A percentile compares a stretch with the other conserved stretches of the same genome.
phyloP scores from a whole-genome alignment of 2,797 vertebrate species.

The Sebastiscus tertius region DNA sequence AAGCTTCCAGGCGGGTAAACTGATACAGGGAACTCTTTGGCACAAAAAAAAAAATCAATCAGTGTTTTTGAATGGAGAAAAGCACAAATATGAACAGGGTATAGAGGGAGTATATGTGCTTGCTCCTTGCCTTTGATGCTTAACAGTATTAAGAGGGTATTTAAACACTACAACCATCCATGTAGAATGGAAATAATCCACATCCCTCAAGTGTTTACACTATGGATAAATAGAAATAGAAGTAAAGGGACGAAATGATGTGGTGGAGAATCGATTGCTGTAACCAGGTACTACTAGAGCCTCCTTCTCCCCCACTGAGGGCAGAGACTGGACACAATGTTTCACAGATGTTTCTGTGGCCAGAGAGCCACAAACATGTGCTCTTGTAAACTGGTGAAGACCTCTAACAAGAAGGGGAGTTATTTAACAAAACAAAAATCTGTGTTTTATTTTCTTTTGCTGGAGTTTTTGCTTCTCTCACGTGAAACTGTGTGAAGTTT shows the following conservation, averaged over 20 bases:
- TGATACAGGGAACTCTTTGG: conserved; percentile 58
- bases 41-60: conserved; percentile 50
- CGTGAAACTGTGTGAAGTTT: conserved; percentile 66
- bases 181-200: conserved; percentile 34
- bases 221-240: conserved; percentile 37
- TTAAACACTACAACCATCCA: conserved; percentile 39
- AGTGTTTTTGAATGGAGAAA: conserved; percentile 46
- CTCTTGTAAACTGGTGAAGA: conserved; percentile 76
- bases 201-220: conserved; percentile 49
- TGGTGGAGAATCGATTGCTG: conserved; percentile 49
- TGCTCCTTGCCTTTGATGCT: conserved; percentile 35
- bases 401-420: conserved; percentile 70
- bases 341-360: conserved; percentile 80
- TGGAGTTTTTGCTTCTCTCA: conserved; percentile 65
- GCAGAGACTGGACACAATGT: conserved; percentile 75
- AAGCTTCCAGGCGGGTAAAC: conserved; percentile 52
- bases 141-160: conserved; percentile 31
- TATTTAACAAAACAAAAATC: conserved; percentile 55
- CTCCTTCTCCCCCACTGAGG: conserved; percentile 51
- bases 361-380: conserved; percentile 76
- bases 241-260: conserved; percentile 38
- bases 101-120: conserved; percentile 36
- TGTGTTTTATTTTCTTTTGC: conserved; percentile 72
- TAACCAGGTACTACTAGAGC: conserved; percentile 60
- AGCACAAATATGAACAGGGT: conserved; percentile 74